Percentiles rank a stretch among this genome's conserved stretches.
These are phyloP conservation scores for Mayetiola destructor DNA, from an alignment of 2,888 invertebrate species.

Conservation along the genomic window DNA sequence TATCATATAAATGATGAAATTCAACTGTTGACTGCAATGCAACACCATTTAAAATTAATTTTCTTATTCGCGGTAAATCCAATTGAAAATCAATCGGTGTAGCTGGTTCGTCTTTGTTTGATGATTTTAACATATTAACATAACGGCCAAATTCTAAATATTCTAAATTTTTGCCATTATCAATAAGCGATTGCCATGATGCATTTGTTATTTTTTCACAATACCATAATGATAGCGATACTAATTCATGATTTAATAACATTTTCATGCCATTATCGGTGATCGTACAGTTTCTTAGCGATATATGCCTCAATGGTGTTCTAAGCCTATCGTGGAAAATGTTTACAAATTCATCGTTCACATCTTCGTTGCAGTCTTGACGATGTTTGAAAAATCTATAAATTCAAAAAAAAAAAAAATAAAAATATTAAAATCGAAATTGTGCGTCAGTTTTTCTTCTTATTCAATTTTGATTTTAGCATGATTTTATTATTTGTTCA, in stretches of 20 bases:
- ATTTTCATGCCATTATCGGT: slow-evolving; percentile 55
- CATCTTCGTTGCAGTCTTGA: slow-evolving; percentile 35
- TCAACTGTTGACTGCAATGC: slow-evolving; percentile 27
- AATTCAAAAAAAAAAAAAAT: neutral
- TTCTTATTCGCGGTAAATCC: slow-evolving; percentile 32
- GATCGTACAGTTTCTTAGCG: slow-evolving; percentile 54
- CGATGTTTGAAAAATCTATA: slow-evolving; percentile 34
- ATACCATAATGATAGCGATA: slow-evolving; percentile 59
- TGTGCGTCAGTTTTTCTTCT: too few relatives aligned
- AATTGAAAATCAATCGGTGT: slow-evolving; percentile 47
- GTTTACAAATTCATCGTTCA: slow-evolving; percentile 54
- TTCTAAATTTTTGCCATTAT: slow-evolving; percentile 50
- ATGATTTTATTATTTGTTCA: too few relatives aligned
- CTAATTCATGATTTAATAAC: slow-evolving; percentile 56
- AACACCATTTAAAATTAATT: slow-evolving; percentile 32
- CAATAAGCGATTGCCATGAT: slow-evolving; percentile 52
- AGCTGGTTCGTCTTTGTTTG: slow-evolving; percentile 36
- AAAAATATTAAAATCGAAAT: neutral
- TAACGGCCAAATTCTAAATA: slow-evolving; percentile 57
- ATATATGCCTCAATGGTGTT: slow-evolving; percentile 54
- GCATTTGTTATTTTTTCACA: slow-evolving; percentile 51
- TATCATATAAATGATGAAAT: slow-evolving; percentile 27
- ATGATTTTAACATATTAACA: slow-evolving; percentile 44
- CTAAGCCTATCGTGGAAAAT: slow-evolving; percentile 52
- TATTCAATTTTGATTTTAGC: too few relatives aligned